Base-by-base conservation (phyloP, 1,140 invertebrate species). In the Drosophila grimshawi region DNA sequence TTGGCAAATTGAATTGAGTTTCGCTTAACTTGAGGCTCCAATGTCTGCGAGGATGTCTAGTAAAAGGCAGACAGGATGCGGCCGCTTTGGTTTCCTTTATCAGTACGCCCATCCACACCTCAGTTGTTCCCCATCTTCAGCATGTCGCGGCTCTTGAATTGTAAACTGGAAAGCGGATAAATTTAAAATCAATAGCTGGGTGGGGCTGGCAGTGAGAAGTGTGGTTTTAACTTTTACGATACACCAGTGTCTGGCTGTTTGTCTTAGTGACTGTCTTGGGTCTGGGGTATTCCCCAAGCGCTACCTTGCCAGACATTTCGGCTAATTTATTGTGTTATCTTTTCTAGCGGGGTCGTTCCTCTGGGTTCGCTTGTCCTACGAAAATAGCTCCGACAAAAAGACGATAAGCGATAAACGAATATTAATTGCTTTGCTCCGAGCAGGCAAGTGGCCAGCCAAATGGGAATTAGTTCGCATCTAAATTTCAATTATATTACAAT, bases 251-350 rank as follows among this genome's bases (percentile, higher is more conserved):
- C 41, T 27, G 46, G 60, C 35, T 52, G 51, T 53, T 71, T 65
- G 51, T 57, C 52, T 41, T 30, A 30, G 60, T 43, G 46, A 8
- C 6, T 41, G 46, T n/a, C 51, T 41, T 52, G 60, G 51, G 59
- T 39, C 68, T 30, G 66, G 76, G 76, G 73, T 51, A 76, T 76
- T 65, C 76, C 76, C 65, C 73, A 67, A 56, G 45, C 49, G 37
- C 41, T 51, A 49, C 46, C 73, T 67, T 56, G 33, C 45, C 66
- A 78, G 76, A 76, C 76, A 78, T 78, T 78, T 65, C n/a, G 48
- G 59, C 73, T 79, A 79, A 79, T 79, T 79, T 79, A 79, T 79
- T 79, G 72, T 67, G 67, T 79, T 79, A 79, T 76, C 61, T 68
- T 66, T 53, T 45, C 61, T 19, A 61, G 43, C 62, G 51, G 33